Conservation (phyloP, 2,797 vertebrate species). For the Pantherophis alleghaniensis region DNA sequence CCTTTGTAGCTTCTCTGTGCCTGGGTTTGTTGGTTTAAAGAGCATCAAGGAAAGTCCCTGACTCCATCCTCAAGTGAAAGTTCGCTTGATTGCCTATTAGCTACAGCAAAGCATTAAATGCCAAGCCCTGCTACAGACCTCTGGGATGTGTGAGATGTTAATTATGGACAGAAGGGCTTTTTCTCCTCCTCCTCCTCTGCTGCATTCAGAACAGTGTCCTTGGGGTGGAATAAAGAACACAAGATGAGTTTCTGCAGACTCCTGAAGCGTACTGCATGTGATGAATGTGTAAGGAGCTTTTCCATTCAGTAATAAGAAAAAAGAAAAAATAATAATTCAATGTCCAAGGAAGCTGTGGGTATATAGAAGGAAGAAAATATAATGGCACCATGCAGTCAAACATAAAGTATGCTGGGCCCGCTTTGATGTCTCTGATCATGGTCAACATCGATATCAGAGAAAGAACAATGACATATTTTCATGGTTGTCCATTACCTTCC, state of each 20-base stretch:
- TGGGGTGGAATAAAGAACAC: neutral
- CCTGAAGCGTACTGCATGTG: neutral
- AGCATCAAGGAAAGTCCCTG: neutral
- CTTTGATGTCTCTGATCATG: neutral
- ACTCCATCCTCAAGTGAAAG: conserved; percentile 1
- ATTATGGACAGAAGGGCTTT: neutral
- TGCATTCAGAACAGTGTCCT: neutral
- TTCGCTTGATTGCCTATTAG: conserved; percentile 9
- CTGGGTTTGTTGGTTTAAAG: conserved; percentile 28
- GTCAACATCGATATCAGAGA: neutral
- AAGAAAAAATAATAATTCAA: neutral
- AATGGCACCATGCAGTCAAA: neutral
- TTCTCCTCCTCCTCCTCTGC: neutral
- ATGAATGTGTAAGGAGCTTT: neutral
- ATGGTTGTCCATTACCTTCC: neutral
- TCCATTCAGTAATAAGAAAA: neutral
- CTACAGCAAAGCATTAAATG: conserved; percentile 26
- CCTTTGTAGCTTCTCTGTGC: neutral
- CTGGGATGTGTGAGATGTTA: neutral
- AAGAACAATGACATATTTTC: neutral
- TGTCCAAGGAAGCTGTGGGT: neutral
- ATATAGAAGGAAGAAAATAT: neutral
- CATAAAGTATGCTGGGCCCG: neutral
- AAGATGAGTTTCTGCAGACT: neutral
- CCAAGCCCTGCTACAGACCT: neutral